Conservation (phyloP, 2,888 invertebrate genomes). For the Ectobius pallidus region DNA sequence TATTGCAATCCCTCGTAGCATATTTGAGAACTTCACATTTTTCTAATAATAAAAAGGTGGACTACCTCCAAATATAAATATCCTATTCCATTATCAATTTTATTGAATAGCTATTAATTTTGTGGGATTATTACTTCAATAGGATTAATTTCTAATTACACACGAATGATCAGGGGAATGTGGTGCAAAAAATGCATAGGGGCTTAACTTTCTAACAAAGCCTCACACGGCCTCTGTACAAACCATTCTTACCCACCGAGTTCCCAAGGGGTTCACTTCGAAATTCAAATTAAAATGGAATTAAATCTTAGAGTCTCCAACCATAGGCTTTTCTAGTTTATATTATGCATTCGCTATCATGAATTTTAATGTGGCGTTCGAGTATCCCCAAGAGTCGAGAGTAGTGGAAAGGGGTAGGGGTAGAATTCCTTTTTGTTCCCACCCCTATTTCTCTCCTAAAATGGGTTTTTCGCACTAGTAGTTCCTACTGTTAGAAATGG, state of each 20-base stretch:
- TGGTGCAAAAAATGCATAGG: too few species aligned
- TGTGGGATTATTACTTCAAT: too few species aligned
- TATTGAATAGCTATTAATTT: too few species aligned
- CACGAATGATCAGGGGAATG: too few species aligned
- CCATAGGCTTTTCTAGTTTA: constrained; percentile 35
- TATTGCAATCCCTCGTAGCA: too few species aligned
- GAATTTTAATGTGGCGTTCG: constrained; percentile 42
- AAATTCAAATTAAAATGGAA: constrained; percentile 40
- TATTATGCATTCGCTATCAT: constrained; percentile 40
- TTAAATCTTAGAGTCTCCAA: constrained; percentile 37
- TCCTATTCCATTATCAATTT: too few species aligned
- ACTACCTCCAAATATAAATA: too few species aligned
- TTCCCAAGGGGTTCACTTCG: constrained; percentile 35
- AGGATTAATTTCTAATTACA: too few species aligned
- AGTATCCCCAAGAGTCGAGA: constrained; percentile 31
- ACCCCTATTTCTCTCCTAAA: neutral
- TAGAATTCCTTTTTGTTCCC: neutral
- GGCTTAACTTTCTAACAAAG: too few species aligned
- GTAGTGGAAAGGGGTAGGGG: neutral
- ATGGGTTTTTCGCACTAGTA: constrained; percentile 3
- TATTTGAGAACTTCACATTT: too few species aligned
- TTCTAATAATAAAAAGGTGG: too few species aligned
- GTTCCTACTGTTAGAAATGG: constrained; percentile 1
- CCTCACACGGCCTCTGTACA: too few species aligned
- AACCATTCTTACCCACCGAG: neutral